Evolutionary conservation across 2,113 vertebrate genomes (phyloP), one percentile per base, ranked within the genome.

Genomic region (Megalops atlanticus): DNA sequence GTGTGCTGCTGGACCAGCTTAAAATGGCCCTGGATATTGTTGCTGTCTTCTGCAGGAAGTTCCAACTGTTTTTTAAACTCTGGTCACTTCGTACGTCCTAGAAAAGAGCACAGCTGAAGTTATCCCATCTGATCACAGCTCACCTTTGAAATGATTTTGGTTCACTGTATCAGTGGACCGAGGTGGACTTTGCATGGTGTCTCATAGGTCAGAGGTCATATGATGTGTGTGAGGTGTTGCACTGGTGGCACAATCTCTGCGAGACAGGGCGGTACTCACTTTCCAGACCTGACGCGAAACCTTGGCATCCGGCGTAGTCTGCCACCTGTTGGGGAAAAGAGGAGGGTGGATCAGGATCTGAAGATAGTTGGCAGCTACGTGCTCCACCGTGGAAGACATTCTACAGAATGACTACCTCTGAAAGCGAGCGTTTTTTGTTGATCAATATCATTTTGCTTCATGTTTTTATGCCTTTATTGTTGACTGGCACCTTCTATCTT

Each of bases 251-350:
- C 36, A 54, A 78, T 16, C 52, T 39, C 31, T 4, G 39, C 27
- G 38, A 4, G 58, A 38, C 58, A 24, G 33, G 12, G 24, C 27
- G 33, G 27, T 52, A 69, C 85, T 83, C 64, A 88, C 87, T 82
- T 83, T 83, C 78, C 80, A 38, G 83, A 83, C 45, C 39, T 2
- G 16, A 49, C 31, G 2, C 10, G 70, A 68, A 83, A 85, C 38
- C 31, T 43, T 11, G 77, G 80, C 2, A 75, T 49, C 77, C 72
- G 68, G 58, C 73, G 80, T 27, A 85, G 16, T 84, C 78, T 86
- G 11, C 83, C 83, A 79, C 85, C 87, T 88, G 70, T 38, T 35
- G 8, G 33, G 18, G 33, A 36, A 54, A 35, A 21, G 69, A 52
- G 54, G 21, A 41, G 24, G 41, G 15, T 31, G 15, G 27, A 31